Base-by-base conservation (phyloP, 2,113 vertebrate species). In the Poeciliopsis turrubarensis region DNA sequence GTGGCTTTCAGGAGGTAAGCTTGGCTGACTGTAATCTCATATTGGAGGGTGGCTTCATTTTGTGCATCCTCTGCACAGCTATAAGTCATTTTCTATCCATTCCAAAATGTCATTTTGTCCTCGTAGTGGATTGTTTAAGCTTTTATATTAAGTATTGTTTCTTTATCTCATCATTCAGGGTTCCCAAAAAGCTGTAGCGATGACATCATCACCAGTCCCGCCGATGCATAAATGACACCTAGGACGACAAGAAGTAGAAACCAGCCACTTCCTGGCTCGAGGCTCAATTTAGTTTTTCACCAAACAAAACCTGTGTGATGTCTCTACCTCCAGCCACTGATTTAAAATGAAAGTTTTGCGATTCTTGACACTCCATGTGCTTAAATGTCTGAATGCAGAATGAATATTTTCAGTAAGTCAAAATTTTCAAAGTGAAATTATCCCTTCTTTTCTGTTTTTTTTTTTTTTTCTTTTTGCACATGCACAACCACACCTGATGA, bases 11-110 rank as follows among this genome's bases (percentile, higher is more conserved):
- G 70, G 29, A 5, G 1, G 39, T 60, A 25, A 41, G 64, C 67
- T 73, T 17, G 64, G 68, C 67, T 62, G 77, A 89, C 77, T 73
- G 62, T 91, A 82, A 88, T 88, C 83, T 91, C 74, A 80, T 82
- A 84, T 79, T 63, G 70, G 44, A 81, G 79, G 81, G 86, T 79
- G 62, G 81, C 73, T 72, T 57, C 30, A 68, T 81, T 82, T 77
- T 68, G 71, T 73, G 27, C 62, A 68, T 81, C 65, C 78, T 72
- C 80, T 83, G 68, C 72, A 68, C 34, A 41, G 73, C 57, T 61
- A 41, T 78, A 86, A 85, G 73, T 60, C 88, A 85, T 88, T 77
- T 86, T 72, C 64, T 73, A 25, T 73, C 47, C 65, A 34, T 81
- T 75, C 65, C 32, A 68, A 77, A 83, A 85, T 74, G 29, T 26